Evolutionary conservation across 2,888 invertebrate genomes (phyloP).

Genomic region (Idaea biselata): DNA sequence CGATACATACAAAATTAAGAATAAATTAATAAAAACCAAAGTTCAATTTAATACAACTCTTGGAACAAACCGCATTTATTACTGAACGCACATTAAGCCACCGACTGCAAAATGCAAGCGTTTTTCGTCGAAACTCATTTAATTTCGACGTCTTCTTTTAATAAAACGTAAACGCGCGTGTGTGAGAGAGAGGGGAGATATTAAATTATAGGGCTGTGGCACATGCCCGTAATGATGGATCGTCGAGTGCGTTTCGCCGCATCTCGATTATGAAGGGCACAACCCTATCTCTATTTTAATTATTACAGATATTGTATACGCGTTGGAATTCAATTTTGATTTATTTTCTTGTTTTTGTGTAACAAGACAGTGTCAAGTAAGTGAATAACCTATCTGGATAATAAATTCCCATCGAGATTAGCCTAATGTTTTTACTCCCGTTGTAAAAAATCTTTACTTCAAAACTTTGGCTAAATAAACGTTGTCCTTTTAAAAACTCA

Average conservation of each 20-base stretch:
- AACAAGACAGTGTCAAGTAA: background rate
- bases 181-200: constrained; percentile 40
- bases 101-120: constrained; percentile 48
- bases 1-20: constrained; percentile 15
- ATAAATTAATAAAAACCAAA: constrained; percentile 36
- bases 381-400: background rate
- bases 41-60: constrained; percentile 35
- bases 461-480: no score
- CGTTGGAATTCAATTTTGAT: background rate
- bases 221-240: constrained; percentile 71
- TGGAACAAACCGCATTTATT: constrained; percentile 22
- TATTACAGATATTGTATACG: background rate
- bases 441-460: no score
- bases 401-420: background rate
- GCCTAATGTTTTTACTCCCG: background rate
- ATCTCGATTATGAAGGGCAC: constrained; percentile 1
- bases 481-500: no score
- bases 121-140: constrained; percentile 65
- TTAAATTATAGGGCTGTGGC: constrained; percentile 74
- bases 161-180: constrained; percentile 45
- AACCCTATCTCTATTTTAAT: constrained; percentile 1
- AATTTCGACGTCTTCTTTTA: constrained; percentile 62
- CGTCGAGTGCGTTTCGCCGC: constrained; percentile 19
- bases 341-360: background rate
- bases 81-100: constrained; percentile 35